A percentile compares a stretch with the other conserved stretches of the same genome.
These are phyloP conservation scores for Brachionus sp. DNA, from an alignment of 1,140 invertebrate species.

Conservation along the genomic window DNA sequence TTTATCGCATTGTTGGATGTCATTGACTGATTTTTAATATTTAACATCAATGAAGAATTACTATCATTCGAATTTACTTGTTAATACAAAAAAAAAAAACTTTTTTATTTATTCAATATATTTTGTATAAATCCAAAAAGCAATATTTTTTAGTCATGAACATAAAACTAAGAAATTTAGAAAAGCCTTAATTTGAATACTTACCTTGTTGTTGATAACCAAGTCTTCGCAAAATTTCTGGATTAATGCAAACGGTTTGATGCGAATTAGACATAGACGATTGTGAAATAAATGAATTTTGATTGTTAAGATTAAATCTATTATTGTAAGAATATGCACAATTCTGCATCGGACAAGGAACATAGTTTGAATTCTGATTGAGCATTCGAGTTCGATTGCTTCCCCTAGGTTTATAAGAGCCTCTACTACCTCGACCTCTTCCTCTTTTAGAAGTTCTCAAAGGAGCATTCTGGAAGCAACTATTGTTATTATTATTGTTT, in stretches of 20 bases:
- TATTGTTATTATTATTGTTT: constrained; percentile 35
- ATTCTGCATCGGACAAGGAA: background rate
- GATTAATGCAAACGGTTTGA: constrained; percentile 35
- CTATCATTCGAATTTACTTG: background rate
- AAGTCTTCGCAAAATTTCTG: constrained; percentile 11
- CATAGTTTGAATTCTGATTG: background rate
- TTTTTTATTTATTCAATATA: background rate
- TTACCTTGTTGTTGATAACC: constrained; percentile 25
- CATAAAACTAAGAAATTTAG: background rate
- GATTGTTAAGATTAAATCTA: background rate
- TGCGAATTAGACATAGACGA: background rate
- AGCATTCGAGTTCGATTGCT: background rate
- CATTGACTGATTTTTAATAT: background rate
- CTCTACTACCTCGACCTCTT: constrained; percentile 16
- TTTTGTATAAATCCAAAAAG: background rate
- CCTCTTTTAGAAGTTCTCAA: background rate
- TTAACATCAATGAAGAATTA: background rate
- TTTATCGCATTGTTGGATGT: background rate
- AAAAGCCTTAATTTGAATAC: background rate
- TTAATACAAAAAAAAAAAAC: background rate
- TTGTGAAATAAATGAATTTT: background rate
- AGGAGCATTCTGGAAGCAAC: background rate
- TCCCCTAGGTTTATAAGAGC: constrained; percentile 15
- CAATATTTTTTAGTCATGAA: background rate
- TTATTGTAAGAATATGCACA: background rate